Evolutionary conservation across 92 coral and sea anemone genomes (phyloP), one percentile per base, ranked within the genome.

Genomic region (Parazoanthus swiftii): DNA sequence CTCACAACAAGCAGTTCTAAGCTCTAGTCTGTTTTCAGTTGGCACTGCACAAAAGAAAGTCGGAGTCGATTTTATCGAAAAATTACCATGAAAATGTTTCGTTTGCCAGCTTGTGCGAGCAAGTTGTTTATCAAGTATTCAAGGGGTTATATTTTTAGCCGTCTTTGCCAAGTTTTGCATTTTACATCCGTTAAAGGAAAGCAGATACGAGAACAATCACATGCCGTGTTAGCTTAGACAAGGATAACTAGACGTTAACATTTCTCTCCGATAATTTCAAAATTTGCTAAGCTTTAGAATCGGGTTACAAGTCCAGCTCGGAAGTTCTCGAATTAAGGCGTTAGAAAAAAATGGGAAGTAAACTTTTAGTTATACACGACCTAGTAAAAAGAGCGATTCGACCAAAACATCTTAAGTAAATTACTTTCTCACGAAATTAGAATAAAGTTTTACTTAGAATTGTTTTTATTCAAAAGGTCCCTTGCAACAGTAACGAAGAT

Each of bases 141-240:
- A 6, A 74, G 14, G 5, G 37, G 77, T 74, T 33, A 8, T 72
- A 72, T 74, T 16, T 37, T 36, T 76, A 38, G 23, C 29, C 23
- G 25, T 54, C n/a, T 29, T 9, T 67, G 35, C 9, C 42, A 35
- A 25, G 66, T 25, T 79, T 78, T 72, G 35, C 29, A 83, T 84
- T 51, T 71, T 18, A 71, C 46, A 66, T 72, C 87, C 63, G 79
- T 71, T 83, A 50, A 70, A 46, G 79, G 26, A 84, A 44, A 3
- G 42, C 5, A 84, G 25, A 8, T n/a, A 51, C 7, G 25, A 18
- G 8, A 63, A 63, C 4, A 26, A 18, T 63, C 6, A 26, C 70
- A 63, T 63, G 26, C 70, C 7, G 70, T 78, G 54, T 78, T 15
- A 56, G 85, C 14, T 33, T 16, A 58, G 48, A 9, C 50, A 56